A percentile compares a stretch with the other conserved stretches of the same genome.
Conservation (phyloP, 2,113 vertebrate species). For the Desmodus rotundus region DNA sequence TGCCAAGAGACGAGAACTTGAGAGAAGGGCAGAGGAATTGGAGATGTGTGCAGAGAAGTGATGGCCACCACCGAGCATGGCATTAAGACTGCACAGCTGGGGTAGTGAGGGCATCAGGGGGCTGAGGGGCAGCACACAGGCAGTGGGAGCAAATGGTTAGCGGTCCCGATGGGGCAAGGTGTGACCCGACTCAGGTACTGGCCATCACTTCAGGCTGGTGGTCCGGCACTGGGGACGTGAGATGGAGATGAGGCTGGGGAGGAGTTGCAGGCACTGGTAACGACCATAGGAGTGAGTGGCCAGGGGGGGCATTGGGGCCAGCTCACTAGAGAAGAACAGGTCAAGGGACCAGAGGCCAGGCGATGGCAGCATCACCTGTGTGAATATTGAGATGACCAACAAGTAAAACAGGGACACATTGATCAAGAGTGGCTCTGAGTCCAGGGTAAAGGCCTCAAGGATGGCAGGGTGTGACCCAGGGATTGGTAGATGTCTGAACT, state of each 20-base stretch:
- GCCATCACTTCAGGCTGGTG: background rate
- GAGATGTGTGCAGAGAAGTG: background rate
- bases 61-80: no score
- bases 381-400: background rate
- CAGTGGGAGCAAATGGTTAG: rapidly evolving
- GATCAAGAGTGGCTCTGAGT: background rate
- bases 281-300: background rate
- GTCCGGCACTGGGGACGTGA: background rate
- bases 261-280: background rate
- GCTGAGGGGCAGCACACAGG: background rate
- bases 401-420: background rate
- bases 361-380: background rate
- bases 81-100: background rate
- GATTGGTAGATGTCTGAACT: rapidly evolving
- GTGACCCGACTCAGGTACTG: background rate
- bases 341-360: background rate
- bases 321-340: background rate
- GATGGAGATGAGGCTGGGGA: background rate
- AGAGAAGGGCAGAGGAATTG: background rate
- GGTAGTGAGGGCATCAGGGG: background rate
- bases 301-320: no score
- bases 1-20: background rate
- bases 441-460: background rate
- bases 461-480: background rate
- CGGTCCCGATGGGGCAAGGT: rapidly evolving